A percentile compares a stretch with the other conserved stretches of the same genome.
Evolutionary conservation across 2,113 vertebrate species (phyloP).

Genomic region (Erythrocercus mccallii): DNA sequence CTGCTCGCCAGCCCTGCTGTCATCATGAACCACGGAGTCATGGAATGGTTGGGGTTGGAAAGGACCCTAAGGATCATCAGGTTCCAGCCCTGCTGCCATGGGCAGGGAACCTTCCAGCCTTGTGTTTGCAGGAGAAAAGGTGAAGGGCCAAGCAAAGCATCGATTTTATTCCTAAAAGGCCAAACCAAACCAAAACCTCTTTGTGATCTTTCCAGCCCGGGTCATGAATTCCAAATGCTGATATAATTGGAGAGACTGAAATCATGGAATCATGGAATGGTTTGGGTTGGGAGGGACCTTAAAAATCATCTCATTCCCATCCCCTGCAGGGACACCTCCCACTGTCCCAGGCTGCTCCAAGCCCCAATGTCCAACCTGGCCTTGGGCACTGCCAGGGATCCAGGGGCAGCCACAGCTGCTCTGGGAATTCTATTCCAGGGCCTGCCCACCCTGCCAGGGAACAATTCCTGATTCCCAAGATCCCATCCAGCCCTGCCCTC

Average conservation of each 20-base stretch:
- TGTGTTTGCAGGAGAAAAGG: neutral
- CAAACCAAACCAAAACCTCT: neutral
- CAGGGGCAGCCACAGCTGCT: neutral
- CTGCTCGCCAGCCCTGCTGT: neutral
- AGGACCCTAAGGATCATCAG: neutral
- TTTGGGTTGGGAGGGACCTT: neutral
- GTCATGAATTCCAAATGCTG: neutral
- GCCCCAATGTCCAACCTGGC: neutral
- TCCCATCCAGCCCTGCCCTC: neutral
- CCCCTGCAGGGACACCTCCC: neutral
- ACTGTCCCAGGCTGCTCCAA: neutral
- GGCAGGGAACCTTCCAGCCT: neutral
- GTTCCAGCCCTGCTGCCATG: neutral
- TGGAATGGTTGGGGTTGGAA: neutral
- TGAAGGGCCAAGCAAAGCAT: neutral
- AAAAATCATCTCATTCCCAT: fast-evolving
- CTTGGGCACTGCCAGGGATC: neutral
- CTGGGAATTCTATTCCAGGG: neutral
- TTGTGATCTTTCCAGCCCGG: neutral
- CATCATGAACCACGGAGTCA: neutral
- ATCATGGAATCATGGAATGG: neutral
- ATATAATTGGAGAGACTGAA: neutral
- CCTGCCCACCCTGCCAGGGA: fast-evolving
- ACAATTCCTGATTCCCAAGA: fast-evolving
- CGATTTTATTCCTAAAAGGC: neutral